Conservation (phyloP, 2,797 vertebrate genomes). For the Eulemur mongoz region DNA sequence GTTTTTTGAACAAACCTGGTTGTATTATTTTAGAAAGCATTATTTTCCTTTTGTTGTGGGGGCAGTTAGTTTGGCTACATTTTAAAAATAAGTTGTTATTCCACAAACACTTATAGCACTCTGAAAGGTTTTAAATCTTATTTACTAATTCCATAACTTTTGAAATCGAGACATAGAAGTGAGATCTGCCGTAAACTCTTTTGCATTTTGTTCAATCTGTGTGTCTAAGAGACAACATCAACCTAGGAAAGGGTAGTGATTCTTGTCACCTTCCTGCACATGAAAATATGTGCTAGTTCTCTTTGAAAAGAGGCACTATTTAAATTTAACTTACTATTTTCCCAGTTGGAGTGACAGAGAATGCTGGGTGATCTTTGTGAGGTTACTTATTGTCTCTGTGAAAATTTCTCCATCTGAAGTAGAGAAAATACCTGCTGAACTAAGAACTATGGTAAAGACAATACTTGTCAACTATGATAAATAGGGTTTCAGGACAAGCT, state of each 20-base stretch:
- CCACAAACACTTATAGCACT: neutral
- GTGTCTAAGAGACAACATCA: neutral
- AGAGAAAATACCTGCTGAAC: constrained; percentile 47
- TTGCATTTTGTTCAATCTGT: constrained; percentile 26
- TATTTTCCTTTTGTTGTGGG: neutral
- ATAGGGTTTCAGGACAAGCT: neutral
- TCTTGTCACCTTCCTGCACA: neutral
- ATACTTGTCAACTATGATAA: neutral
- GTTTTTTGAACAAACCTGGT: neutral
- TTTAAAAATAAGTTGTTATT: constrained; percentile 40
- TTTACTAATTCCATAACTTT: neutral
- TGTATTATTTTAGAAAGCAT: constrained; percentile 5
- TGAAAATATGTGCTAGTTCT: constrained; percentile 1
- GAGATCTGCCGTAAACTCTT: neutral
- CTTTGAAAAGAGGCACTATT: constrained; percentile 35
- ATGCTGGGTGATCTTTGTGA: constrained; percentile 50
- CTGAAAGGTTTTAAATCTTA: constrained; percentile 28
- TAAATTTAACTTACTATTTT: constrained; percentile 56
- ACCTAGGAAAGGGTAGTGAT: neutral
- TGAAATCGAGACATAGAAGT: neutral
- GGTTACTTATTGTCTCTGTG: constrained; percentile 31
- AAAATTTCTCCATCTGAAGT: constrained; percentile 33
- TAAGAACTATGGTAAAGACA: constrained; percentile 19
- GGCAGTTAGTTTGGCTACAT: neutral
- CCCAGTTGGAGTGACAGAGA: constrained; percentile 46